Evolutionary conservation across 2,797 vertebrate species (phyloP).

Genomic region (Sebastes glaucus): DNA sequence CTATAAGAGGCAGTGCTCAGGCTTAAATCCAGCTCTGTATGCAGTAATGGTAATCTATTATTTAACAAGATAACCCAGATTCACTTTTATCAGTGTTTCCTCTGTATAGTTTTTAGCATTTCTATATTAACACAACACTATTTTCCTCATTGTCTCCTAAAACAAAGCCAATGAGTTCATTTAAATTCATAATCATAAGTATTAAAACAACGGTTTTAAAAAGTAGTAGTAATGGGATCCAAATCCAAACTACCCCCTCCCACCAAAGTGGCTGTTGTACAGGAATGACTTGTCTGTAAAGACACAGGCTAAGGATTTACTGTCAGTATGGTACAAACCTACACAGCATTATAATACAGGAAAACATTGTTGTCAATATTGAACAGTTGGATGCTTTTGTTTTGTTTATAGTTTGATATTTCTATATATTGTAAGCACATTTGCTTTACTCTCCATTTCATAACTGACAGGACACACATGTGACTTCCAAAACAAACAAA

Average conservation of each 20-base stretch:
- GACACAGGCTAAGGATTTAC: neutral
- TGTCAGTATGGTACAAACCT: neutral
- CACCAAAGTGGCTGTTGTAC: neutral
- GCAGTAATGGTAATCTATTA: constrained; percentile 24
- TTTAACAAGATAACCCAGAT: constrained; percentile 32
- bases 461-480: neutral
- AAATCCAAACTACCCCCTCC: neutral
- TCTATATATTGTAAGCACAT: neutral
- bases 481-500: constrained; percentile 6
- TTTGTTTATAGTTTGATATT: neutral
- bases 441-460: neutral
- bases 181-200: neutral
- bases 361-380: neutral
- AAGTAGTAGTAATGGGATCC: neutral
- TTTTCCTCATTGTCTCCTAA: constrained; percentile 9
- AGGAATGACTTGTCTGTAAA: neutral
- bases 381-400: neutral
- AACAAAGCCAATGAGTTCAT: neutral
- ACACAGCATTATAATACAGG: neutral
- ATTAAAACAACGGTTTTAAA: neutral
- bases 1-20: constrained; percentile 56
- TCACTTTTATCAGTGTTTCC: constrained; percentile 23
- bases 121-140: neutral
- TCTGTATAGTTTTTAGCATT: constrained; percentile 8
- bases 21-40: constrained; percentile 13